Conservation (phyloP, 1,140 invertebrate species). For the Goniozus legneri region DNA sequence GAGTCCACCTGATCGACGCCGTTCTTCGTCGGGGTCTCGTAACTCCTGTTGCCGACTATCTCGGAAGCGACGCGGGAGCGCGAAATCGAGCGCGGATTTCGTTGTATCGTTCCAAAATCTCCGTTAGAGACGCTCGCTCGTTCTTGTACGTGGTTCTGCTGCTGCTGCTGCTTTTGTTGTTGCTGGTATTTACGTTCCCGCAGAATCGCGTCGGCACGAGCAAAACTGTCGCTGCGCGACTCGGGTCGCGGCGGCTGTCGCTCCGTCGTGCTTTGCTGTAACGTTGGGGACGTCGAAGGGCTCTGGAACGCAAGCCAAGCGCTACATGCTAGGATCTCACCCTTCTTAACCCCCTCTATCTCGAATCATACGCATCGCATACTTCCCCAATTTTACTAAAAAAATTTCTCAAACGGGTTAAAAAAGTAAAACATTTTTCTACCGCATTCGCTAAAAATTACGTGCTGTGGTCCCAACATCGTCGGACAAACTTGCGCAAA, state of each 20-base stretch:
- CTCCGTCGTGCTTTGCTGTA: slow-evolving; percentile 20
- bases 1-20: slow-evolving; percentile 37
- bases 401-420: too few relatives aligned
- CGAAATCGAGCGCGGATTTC: too few relatives aligned
- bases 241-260: slow-evolving; percentile 38
- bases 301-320: slow-evolving; percentile 51
- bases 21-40: slow-evolving; percentile 15
- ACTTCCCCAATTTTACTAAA: too few relatives aligned
- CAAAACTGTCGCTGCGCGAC: slow-evolving; percentile 43
- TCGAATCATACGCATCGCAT: too few relatives aligned
- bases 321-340: slow-evolving; percentile 30
- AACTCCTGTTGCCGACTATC: slow-evolving; percentile 8
- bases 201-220: slow-evolving; percentile 36
- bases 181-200: slow-evolving; percentile 32
- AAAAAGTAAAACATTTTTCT: too few relatives aligned
- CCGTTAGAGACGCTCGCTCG: slow-evolving; percentile 4
- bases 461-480: too few relatives aligned
- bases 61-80: not conserved
- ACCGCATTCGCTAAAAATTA: too few relatives aligned
- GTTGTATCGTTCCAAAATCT: not conserved
- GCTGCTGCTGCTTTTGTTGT: slow-evolving; percentile 9
- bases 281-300: slow-evolving; percentile 41
- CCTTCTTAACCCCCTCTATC: too few relatives aligned
- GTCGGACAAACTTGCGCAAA: too few relatives aligned
- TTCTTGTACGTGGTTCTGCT: slow-evolving; percentile 10